Conservation (phyloP, 2,113 vertebrate genomes). For the Alligator mississippiensis region DNA sequence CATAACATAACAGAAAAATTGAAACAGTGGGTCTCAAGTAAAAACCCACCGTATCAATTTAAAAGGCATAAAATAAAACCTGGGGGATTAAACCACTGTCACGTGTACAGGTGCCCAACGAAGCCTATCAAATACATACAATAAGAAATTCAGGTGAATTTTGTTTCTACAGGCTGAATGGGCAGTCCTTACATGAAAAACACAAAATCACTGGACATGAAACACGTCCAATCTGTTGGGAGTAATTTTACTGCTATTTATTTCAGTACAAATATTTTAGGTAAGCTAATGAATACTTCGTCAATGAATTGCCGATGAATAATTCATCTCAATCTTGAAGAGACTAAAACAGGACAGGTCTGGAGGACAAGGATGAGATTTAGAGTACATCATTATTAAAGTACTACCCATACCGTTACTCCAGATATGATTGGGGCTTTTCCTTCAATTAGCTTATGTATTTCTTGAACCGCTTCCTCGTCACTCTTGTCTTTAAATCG, state of each 20-base stretch:
- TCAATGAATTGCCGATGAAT: neutral
- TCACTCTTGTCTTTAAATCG: slow-evolving; percentile 90
- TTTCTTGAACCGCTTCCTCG: slow-evolving; percentile 90
- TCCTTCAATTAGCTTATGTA: slow-evolving; percentile 92
- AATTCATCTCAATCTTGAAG: neutral
- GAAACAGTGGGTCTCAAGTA: neutral
- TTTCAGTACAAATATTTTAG: neutral
- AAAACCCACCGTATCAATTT: too few relatives aligned
- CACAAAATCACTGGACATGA: neutral
- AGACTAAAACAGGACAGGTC: neutral
- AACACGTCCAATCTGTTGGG: too few relatives aligned
- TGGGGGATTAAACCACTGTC: too few relatives aligned
- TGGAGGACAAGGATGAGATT: neutral
- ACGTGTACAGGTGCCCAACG: too few relatives aligned
- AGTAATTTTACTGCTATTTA: neutral
- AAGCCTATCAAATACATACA: neutral
- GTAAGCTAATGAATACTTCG: neutral
- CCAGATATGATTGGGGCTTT: slow-evolving; percentile 90
- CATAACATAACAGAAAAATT: neutral
- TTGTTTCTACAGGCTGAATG: neutral
- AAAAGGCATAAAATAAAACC: too few relatives aligned
- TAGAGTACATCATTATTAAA: neutral
- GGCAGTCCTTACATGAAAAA: neutral
- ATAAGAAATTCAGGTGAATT: neutral
- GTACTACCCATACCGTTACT: slow-evolving; percentile 86